Base-by-base conservation (phyloP, 2,113 vertebrate species). In the Notarius lentiginosus region DNA sequence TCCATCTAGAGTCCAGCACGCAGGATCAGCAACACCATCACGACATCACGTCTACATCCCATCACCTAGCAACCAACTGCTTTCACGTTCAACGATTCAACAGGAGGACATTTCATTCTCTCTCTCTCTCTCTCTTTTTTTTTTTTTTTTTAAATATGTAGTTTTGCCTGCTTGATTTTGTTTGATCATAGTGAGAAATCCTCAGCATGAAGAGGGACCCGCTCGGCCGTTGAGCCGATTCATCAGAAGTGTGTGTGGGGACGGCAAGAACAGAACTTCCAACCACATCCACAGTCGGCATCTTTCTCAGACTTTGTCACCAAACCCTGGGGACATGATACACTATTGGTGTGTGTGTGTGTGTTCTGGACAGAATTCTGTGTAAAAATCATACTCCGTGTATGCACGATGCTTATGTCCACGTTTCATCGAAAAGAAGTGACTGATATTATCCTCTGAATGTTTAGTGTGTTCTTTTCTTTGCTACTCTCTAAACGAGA, bases 1-100 rank as follows among this genome's bases (percentile, higher is more conserved):
- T 99, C 97, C 81, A 98, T 98, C 93, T 98, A 96, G 94, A 91
- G 82, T 70, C 15, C 24, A n/a, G 68, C 63, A 30, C 58, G 20
- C 63, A 41, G 11, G 30, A 30, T 70, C 85, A 27, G 63, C 7
- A 4, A 70, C 72, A 30, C 53, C 27, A 30, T 20, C 14, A 76
- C 55, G 1, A 47, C 55, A 58, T 63, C 49, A 70, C 72, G 1
- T 18, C 58, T 84, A 17, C 30, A 24, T 58, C 51, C 66, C n/a
- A 8, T 79, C 34, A 85, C 22, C 83, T 9, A 68, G 20, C 80
- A 86, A 34, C 24, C 4, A 8, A 24, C 41, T 24, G 1, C 34
- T 41, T 61, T 47, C 9, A 15, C 20, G 53, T 17, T 80, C 56
- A 72, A 17, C 83, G 34, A 55, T 55, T 70, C 34, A 72, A 4